These are phyloP conservation scores for Cottus gobio DNA, from an alignment of 2,113 vertebrate genomes.

Conservation along the genomic window DNA sequence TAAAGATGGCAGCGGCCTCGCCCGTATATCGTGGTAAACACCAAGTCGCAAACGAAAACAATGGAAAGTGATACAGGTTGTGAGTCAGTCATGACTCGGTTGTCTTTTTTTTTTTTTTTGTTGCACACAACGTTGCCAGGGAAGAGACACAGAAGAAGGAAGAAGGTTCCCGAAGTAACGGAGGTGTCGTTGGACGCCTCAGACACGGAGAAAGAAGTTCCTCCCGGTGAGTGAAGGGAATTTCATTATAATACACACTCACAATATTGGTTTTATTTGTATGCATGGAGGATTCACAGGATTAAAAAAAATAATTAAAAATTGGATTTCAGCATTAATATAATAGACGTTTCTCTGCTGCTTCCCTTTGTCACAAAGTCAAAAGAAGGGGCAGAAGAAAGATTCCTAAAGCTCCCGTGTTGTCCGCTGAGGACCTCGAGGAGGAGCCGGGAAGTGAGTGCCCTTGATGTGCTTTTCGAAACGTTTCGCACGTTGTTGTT, in stretches of 20 bases:
- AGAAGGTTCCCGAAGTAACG: conserved; percentile 20
- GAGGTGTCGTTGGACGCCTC: conserved; percentile 10
- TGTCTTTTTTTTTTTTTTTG: neutral
- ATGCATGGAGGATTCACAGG: neutral
- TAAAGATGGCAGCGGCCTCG: conserved; percentile 24
- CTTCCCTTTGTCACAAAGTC: conserved; percentile 30
- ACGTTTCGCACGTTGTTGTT: neutral
- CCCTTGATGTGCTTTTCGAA: neutral
- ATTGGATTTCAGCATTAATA: neutral
- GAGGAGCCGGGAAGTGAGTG: conserved; percentile 52
- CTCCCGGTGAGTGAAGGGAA: conserved; percentile 5
- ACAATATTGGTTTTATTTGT: neutral
- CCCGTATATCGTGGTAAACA: conserved; percentile 52
- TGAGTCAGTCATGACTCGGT: neutral
- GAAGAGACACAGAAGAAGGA: conserved; percentile 48
- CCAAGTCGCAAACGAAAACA: conserved; percentile 5
- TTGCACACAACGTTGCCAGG: conserved; percentile 21
- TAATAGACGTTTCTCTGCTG: neutral
- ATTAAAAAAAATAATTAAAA: neutral
- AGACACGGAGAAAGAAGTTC: conserved; percentile 40
- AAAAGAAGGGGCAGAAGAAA: conserved; percentile 51
- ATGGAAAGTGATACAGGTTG: neutral
- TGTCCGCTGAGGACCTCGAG: conserved; percentile 16
- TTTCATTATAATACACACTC: neutral
- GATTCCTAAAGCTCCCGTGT: conserved; percentile 2